These are phyloP conservation scores for Alosa alosa DNA, from an alignment of 2,113 vertebrate genomes.

Conservation along the genomic window DNA sequence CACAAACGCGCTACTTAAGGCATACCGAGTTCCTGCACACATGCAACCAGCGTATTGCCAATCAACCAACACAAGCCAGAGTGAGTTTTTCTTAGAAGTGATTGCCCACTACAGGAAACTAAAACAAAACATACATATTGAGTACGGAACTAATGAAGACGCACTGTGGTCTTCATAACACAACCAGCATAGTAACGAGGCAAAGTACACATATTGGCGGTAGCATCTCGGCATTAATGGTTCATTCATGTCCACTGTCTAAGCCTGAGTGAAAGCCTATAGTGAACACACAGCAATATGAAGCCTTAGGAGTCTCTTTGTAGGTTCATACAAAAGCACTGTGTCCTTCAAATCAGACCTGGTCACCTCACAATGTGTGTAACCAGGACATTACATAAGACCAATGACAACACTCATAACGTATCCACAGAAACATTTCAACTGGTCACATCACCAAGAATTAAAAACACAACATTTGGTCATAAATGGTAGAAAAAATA, in stretches of 20 bases:
- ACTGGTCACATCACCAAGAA: background rate
- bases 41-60: background rate
- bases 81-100: background rate
- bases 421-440: background rate
- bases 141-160: background rate
- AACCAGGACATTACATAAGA: background rate
- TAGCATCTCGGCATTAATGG: background rate
- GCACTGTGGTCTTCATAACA: background rate
- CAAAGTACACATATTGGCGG: background rate
- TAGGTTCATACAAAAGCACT: background rate
- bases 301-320: background rate
- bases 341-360: background rate
- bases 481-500: constrained; percentile 9
- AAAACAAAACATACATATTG: background rate
- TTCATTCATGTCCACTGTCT: background rate
- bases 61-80: background rate
- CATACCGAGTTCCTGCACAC: background rate
- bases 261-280: background rate
- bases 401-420: background rate
- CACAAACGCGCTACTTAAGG: background rate
- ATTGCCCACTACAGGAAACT: background rate
- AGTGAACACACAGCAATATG: background rate
- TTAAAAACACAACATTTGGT: background rate
- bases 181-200: background rate
- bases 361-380: background rate